Conservation (phyloP, 2,888 invertebrate genomes). For the Alcis repandata region DNA sequence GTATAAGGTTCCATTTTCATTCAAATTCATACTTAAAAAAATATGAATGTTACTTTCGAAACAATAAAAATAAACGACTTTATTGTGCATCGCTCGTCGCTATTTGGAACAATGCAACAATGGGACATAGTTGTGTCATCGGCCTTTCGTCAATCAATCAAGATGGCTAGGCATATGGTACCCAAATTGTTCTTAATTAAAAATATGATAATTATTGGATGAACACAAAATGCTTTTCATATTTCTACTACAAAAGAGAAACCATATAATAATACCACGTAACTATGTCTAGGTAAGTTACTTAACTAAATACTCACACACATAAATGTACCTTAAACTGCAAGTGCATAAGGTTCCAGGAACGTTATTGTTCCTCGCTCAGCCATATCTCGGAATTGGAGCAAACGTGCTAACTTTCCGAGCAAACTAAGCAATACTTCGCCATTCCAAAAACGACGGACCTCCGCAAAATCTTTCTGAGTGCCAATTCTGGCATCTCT, state of each 20-base stretch:
- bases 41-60: neutral
- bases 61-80: slow-evolving; percentile 1
- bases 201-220: too few relatives aligned
- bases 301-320: too few relatives aligned
- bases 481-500: slow-evolving; percentile 44
- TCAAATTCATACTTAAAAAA: neutral
- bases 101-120: slow-evolving; percentile 37
- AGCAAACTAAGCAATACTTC: slow-evolving; percentile 26
- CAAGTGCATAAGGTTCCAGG: slow-evolving; percentile 8
- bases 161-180: neutral
- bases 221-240: neutral
- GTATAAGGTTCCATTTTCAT: too few relatives aligned
- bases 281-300: too few relatives aligned
- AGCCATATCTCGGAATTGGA: slow-evolving; percentile 17
- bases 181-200: neutral
- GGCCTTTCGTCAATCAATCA: slow-evolving; percentile 11
- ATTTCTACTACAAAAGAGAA: too few relatives aligned
- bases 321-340: neutral
- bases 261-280: too few relatives aligned
- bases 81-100: slow-evolving; percentile 6
- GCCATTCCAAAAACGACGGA: slow-evolving; percentile 30
- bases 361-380: slow-evolving; percentile 20
- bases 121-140: slow-evolving; percentile 30
- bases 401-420: slow-evolving; percentile 22
- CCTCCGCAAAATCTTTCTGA: slow-evolving; percentile 33